Evolutionary conservation across 2,888 invertebrate species (phyloP).

Genomic region (Dasysyrphus albostriatus): DNA sequence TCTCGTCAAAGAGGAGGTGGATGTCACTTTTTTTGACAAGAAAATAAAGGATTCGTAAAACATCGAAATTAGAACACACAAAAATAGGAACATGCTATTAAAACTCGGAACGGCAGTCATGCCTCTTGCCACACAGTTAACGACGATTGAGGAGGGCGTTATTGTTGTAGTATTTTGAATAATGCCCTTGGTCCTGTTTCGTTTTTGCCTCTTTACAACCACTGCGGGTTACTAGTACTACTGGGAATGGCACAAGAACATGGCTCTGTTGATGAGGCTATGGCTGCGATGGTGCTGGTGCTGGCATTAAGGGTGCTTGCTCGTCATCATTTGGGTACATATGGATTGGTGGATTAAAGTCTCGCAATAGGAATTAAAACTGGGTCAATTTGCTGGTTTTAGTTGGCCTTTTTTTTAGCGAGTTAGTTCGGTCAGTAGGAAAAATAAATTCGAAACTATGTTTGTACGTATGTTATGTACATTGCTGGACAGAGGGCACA

Average conservation of each 20-base stretch:
- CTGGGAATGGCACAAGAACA: constrained; percentile 15
- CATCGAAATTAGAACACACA: not conserved
- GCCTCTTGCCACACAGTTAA: constrained; percentile 28
- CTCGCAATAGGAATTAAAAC: constrained; percentile 31
- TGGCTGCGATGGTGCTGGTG: constrained; percentile 2
- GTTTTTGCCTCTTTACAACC: constrained; percentile 32
- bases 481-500: constrained; percentile 22
- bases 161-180: constrained; percentile 1
- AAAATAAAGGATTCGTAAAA: constrained; percentile 5
- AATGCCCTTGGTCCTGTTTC: constrained; percentile 54
- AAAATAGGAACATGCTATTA: constrained; percentile 1
- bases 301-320: constrained; percentile 23
- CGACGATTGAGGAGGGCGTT: constrained; percentile 6
- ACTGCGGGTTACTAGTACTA: not conserved
- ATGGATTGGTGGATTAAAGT: constrained; percentile 41
- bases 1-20: not conserved
- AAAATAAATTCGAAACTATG: not conserved
- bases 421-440: constrained; percentile 14
- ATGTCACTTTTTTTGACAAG: not conserved
- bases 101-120: not conserved
- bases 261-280: not conserved
- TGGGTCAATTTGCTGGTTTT: constrained; percentile 52
- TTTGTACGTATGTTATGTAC: not conserved
- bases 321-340: constrained; percentile 22
- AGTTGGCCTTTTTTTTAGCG: constrained; percentile 33